These are phyloP conservation scores for Dendroctonus ponderosae DNA, from an alignment of 1,140 invertebrate genomes.

Conservation along the genomic window DNA sequence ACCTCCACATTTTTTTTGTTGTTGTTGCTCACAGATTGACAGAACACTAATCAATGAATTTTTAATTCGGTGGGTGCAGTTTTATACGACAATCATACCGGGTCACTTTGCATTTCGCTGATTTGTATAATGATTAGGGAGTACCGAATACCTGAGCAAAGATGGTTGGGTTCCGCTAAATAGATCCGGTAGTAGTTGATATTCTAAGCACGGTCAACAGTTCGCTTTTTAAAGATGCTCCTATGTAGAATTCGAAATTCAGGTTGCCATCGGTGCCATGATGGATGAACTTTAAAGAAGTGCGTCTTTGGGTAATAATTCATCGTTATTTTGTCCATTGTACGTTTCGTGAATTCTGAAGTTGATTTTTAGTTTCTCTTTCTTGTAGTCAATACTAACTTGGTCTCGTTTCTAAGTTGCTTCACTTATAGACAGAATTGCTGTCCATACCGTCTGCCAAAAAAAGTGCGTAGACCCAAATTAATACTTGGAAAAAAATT, in stretches of 20 bases:
- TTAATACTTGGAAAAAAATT: too few species aligned
- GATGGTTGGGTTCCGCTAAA: slow-evolving; percentile 39
- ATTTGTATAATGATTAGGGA: slow-evolving; percentile 33
- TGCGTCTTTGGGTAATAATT: too few species aligned
- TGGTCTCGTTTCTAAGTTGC: too few species aligned
- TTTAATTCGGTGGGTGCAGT: slow-evolving; percentile 48
- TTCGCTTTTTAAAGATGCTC: slow-evolving; percentile 35
- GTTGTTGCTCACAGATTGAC: slow-evolving; percentile 33
- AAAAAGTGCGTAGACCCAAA: too few species aligned
- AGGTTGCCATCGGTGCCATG: slow-evolving; percentile 16
- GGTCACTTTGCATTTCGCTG: slow-evolving; percentile 37
- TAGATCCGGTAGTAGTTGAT: slow-evolving; percentile 35
- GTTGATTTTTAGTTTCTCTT: too few species aligned
- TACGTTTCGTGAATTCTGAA: too few species aligned
- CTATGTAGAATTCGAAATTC: slow-evolving; percentile 18
- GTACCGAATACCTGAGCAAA: slow-evolving; percentile 30
- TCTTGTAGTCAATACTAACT: too few species aligned
- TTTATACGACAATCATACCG: slow-evolving; percentile 47
- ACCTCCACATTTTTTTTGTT: slow-evolving; percentile 46
- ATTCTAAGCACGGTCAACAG: slow-evolving; percentile 13
- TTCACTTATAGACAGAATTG: too few species aligned
- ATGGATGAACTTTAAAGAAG: slow-evolving; percentile 2
- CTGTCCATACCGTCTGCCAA: too few species aligned
- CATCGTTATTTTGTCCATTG: too few species aligned
- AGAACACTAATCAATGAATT: slow-evolving; percentile 39